These are phyloP conservation scores for Volucella inanis DNA, from an alignment of 2,888 invertebrate genomes.

Conservation along the genomic window DNA sequence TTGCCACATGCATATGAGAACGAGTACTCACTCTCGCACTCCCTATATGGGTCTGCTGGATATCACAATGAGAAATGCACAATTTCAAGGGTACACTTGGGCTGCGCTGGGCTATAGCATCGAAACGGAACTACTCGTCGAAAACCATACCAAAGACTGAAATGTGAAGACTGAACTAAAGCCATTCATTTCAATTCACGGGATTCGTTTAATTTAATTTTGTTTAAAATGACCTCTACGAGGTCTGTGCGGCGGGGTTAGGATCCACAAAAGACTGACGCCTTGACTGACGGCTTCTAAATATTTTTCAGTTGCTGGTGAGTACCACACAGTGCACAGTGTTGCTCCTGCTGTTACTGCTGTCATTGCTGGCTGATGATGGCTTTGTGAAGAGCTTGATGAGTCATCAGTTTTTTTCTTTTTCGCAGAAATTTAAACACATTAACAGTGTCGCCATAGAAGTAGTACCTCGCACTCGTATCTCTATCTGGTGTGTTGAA, in stretches of 20 bases:
- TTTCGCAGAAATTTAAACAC: conserved; percentile 44
- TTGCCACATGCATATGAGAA: conserved; percentile 41
- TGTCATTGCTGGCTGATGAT: neutral
- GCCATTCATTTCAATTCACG: conserved; percentile 66
- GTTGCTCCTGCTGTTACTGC: neutral
- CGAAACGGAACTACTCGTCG: conserved; percentile 53
- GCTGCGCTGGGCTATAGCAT: neutral
- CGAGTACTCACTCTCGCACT: too few species aligned
- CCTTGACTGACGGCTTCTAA: neutral
- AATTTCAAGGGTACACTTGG: conserved; percentile 62
- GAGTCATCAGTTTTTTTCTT: conserved; percentile 34
- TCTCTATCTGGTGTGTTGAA: neutral
- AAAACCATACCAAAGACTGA: neutral
- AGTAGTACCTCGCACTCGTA: neutral
- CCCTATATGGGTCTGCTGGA: conserved; percentile 6
- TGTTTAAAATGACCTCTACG: conserved; percentile 34
- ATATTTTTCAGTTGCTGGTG: conserved; percentile 5
- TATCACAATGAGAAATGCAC: conserved; percentile 67
- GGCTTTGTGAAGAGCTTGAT: neutral
- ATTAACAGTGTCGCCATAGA: conserved; percentile 21
- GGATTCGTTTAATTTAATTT: conserved; percentile 61
- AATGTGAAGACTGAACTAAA: conserved; percentile 25
- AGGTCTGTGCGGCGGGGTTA: conserved; percentile 29
- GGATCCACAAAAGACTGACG: conserved; percentile 19
- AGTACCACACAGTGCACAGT: too few species aligned